A percentile compares a stretch with the other conserved stretches of the same genome.
Evolutionary conservation across 2,797 vertebrate species (phyloP).

Genomic region (Meriones psammophilus): DNA sequence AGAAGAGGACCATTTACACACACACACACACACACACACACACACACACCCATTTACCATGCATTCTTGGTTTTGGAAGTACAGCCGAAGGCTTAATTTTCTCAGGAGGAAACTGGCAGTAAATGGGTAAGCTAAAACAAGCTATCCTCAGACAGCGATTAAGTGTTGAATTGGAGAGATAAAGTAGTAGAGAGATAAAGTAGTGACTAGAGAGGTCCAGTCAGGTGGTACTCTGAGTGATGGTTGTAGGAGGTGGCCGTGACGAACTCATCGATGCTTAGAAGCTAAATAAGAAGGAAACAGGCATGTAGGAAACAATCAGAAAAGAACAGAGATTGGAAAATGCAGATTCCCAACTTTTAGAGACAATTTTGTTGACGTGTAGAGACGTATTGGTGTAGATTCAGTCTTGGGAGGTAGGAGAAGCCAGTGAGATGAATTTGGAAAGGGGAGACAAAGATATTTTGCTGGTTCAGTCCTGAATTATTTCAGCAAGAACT

Average conservation of each 20-base stretch:
- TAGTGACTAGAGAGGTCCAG: not conserved
- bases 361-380: not conserved
- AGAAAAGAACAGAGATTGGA: not conserved
- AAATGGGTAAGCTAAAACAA: not conserved
- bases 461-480: not conserved
- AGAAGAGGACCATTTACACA: not conserved
- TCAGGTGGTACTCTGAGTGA: not conserved
- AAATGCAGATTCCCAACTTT: not conserved
- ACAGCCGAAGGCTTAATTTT: not conserved
- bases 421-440: not conserved
- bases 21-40: too few species aligned
- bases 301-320: fast-evolving
- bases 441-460: not conserved
- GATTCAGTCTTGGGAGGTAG: not conserved
- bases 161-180: not conserved
- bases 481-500: not conserved
- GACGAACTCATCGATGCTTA: not conserved
- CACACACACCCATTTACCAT: too few species aligned
- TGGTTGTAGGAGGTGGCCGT: not conserved
- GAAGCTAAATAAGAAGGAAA: not conserved
- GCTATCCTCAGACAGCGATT: not conserved
- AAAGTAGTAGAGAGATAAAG: not conserved
- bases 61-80: not conserved
- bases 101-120: not conserved
- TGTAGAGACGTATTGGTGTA: not conserved